These are phyloP conservation scores for Tortricodes alternella DNA, from an alignment of 2,888 invertebrate species.

Conservation along the genomic window DNA sequence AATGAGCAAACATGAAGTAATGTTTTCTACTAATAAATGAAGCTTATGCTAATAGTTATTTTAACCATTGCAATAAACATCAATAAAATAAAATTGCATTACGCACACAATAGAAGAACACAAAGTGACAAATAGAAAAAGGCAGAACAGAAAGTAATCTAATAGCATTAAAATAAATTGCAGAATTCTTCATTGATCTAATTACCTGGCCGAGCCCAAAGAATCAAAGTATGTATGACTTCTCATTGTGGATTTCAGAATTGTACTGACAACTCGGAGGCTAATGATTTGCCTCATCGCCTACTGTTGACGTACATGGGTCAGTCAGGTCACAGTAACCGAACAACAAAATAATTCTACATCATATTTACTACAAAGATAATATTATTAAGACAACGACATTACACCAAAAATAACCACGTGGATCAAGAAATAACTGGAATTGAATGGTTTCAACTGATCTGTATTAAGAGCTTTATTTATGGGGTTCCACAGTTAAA, in stretches of 20 bases:
- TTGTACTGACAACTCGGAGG: slow-evolving; percentile 70
- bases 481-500: slow-evolving; percentile 48
- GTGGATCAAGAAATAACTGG: slow-evolving; percentile 33
- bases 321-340: slow-evolving; percentile 64
- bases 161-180: slow-evolving; percentile 8
- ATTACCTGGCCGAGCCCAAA: slow-evolving; percentile 78
- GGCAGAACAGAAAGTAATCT: background rate
- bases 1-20: too few relatives aligned
- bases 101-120: too few relatives aligned
- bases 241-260: slow-evolving; percentile 77
- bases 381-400: slow-evolving; percentile 31
- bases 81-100: too few relatives aligned
- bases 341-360: slow-evolving; percentile 41
- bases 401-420: slow-evolving; percentile 12
- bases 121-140: slow-evolving; percentile 3
- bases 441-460: slow-evolving; percentile 37
- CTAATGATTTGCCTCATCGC: slow-evolving; percentile 77
- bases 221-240: slow-evolving; percentile 77
- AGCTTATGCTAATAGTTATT: too few relatives aligned
- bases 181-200: slow-evolving; percentile 38
- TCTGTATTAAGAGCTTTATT: slow-evolving; percentile 31
- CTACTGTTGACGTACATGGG: slow-evolving; percentile 77
- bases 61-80: too few relatives aligned
- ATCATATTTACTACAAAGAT: slow-evolving; percentile 34
- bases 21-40: too few relatives aligned